A percentile compares a stretch with the other conserved stretches of the same genome.
Evolutionary conservation across 37 sponge, comb jelly and placozoan species (phyloP).

Genomic region (Diacarnus erythraeanus): DNA sequence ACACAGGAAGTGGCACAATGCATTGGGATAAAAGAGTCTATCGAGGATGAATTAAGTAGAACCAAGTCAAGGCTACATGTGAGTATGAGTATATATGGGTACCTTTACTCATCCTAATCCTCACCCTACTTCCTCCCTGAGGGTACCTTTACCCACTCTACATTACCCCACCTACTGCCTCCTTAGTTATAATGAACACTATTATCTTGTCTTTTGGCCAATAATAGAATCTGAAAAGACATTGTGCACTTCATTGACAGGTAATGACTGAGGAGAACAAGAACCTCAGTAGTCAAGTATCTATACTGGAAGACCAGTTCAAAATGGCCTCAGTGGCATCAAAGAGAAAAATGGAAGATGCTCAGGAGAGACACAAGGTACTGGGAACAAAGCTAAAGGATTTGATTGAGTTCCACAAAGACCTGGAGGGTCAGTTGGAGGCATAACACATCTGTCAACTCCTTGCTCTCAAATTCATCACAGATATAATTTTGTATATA

Average conservation of each 20-base stretch:
- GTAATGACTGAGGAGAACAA: conserved; percentile 23
- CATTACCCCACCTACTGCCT: too few species aligned
- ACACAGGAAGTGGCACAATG: too few species aligned
- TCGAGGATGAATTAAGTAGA: too few species aligned
- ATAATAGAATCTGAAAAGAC: too few species aligned
- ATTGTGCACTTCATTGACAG: conserved; percentile 8
- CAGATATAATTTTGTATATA: background rate
- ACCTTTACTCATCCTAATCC: too few species aligned
- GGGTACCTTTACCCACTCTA: too few species aligned
- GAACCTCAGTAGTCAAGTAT: conserved; percentile 6
- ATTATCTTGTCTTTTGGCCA: too few species aligned
- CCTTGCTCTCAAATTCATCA: background rate
- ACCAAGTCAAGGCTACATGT: too few species aligned
- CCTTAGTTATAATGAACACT: too few species aligned
- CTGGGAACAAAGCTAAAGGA: conserved; percentile 36
- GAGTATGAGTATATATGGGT: too few species aligned
- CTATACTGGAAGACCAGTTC: conserved; percentile 42
- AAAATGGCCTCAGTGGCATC: conserved; percentile 40
- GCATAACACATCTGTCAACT: background rate
- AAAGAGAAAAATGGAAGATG: conserved; percentile 13
- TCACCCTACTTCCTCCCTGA: too few species aligned
- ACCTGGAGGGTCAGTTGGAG: conserved; percentile 12
- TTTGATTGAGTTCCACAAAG: conserved; percentile 22
- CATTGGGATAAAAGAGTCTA: too few species aligned
- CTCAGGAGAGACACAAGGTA: background rate